Base-by-base conservation (phyloP, 2,888 invertebrate species). In the Matsumyia berberina region DNA sequence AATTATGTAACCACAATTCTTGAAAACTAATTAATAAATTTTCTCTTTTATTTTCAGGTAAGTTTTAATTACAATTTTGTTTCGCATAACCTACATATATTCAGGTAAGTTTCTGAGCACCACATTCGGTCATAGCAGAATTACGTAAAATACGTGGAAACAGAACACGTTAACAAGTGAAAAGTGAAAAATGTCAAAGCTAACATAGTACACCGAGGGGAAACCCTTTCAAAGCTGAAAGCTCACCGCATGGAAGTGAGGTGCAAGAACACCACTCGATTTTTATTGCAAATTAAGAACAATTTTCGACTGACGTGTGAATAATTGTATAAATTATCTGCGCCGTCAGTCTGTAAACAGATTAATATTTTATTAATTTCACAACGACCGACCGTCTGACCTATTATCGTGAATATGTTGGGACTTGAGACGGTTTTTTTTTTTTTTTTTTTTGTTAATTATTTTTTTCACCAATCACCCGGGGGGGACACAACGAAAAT, bases 21-120 rank as follows among this genome's bases (percentile, higher is more conserved):
- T 24, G 1, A 58, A 55, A 55, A 35, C n/a, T 49, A 24, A 64
- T 49, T 5, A 29, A 46, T 55, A 7, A 42, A 1, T 33, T 37
- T 67, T 60, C 37, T 44, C 51, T 29, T 66, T 12, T 58, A 12
- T 49, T 82, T 82, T n/a, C 53, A 82, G 82, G 82, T 82, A 82
- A 82, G 82, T 82, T 66, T 19, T 12, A 19, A 17, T 62, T 42
- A 24, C 12, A 8, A 37, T 81, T 82, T 19, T 76, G 53, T 17
- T 49, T 46, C 62, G 19, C 29, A 51, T 58, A 46, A 55, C 12
- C 11, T 55, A n/a, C 8, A 49, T 24, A 3, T 57, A 67, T 17
- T 0, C 4, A 60, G 82, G 82, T 82, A 82, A 82, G 82, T 77
- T 82, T 82, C 57, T 77, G 77, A 77, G 70, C 77, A 82, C 51